A percentile compares a stretch with the other conserved stretches of the same genome.
These are phyloP conservation scores for Philereme transversata DNA, from an alignment of 2,888 invertebrate genomes.

Conservation along the genomic window DNA sequence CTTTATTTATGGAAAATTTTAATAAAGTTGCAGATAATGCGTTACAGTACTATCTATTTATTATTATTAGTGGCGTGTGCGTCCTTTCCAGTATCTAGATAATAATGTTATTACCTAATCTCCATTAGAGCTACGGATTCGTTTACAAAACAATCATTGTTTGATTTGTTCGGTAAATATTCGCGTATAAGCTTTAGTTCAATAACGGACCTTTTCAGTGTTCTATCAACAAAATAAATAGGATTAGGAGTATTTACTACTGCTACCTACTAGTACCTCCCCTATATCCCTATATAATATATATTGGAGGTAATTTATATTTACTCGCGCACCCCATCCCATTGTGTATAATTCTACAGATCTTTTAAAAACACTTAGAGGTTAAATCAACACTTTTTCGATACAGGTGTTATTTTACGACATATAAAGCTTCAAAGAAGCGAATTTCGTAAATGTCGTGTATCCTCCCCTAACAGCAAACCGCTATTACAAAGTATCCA, in stretches of 20 bases:
- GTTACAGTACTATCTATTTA: background rate
- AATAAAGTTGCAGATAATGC: background rate
- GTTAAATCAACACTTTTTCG: no score
- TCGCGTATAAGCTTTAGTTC: background rate
- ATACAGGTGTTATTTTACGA: no score
- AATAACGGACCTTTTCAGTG: background rate
- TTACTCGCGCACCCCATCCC: no score
- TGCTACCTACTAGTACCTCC: no score
- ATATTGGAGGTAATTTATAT: no score
- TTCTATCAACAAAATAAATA: constrained; percentile 1
- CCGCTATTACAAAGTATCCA: no score
- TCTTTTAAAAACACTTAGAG: no score
- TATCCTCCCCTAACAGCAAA: no score
- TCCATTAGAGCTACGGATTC: constrained; percentile 1
- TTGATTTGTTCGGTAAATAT: constrained; percentile 3
- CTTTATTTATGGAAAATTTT: background rate
- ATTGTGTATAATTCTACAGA: no score
- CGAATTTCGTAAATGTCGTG: no score
- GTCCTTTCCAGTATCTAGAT: constrained; percentile 19
- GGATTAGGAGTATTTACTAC: background rate
- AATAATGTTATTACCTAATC: constrained; percentile 29
- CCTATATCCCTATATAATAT: no score
- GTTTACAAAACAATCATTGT: constrained; percentile 8
- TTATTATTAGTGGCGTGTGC: background rate
- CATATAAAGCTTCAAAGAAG: no score